These are phyloP conservation scores for Crematogaster levior DNA, from an alignment of 2,888 invertebrate genomes.

Conservation along the genomic window DNA sequence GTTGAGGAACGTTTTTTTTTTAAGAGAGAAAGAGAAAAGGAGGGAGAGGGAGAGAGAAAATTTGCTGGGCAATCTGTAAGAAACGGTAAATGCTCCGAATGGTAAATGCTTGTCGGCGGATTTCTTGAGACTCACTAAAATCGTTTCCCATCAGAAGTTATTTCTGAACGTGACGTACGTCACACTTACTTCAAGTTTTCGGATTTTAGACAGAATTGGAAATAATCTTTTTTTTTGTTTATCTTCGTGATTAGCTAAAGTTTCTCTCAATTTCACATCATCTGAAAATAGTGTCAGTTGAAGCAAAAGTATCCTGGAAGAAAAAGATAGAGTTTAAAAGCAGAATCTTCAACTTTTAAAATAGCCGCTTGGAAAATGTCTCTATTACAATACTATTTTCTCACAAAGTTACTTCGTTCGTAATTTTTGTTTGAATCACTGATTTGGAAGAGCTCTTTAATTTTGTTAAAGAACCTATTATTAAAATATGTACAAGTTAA, in stretches of 20 bases:
- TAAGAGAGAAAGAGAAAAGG: not conserved
- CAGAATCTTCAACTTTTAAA: not conserved
- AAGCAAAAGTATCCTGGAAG: not conserved
- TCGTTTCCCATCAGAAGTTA: slow-evolving; percentile 1
- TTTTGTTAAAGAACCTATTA: not conserved
- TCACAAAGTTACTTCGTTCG: not conserved
- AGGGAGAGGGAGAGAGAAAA: not conserved
- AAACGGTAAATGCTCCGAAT: slow-evolving; percentile 23
- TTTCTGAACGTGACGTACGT: not conserved
- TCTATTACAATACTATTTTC: not conserved
- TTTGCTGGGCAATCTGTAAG: not conserved
- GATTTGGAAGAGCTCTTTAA: not conserved
- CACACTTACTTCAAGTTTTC: not conserved
- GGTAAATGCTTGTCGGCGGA: slow-evolving; percentile 26
- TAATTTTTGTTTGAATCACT: not conserved
- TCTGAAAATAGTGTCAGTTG: not conserved
- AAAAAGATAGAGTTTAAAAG: not conserved
- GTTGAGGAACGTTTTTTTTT: not conserved
- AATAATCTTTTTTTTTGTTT: not conserved
- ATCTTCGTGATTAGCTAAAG: not conserved
- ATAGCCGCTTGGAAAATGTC: not conserved
- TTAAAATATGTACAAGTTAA: not conserved
- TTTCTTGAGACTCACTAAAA: slow-evolving; percentile 7
- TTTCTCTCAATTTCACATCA: not conserved
- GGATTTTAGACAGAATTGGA: not conserved